Conservation (phyloP, 2,113 vertebrate species). For the cattle (Bos taurus) region DNA sequence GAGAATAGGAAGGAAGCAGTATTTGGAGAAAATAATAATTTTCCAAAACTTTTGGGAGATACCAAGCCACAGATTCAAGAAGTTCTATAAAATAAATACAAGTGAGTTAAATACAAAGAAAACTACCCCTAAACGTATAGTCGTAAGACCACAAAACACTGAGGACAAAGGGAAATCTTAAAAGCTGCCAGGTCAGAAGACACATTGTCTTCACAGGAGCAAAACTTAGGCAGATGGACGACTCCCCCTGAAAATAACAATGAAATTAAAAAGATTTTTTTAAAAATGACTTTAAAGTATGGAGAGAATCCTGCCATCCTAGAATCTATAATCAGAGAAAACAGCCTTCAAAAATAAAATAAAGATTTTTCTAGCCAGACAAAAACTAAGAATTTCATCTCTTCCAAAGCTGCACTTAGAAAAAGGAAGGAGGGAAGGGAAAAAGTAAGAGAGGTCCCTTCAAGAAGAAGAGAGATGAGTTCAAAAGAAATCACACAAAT, state of each 20-base stretch:
- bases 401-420: not conserved
- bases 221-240: not conserved
- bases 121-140: not conserved
- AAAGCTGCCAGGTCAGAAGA: not conserved
- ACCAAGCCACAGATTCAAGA: not conserved
- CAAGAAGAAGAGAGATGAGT: not conserved
- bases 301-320: not conserved
- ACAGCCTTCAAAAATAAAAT: not conserved
- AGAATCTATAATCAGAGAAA: not conserved
- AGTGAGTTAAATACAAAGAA: not conserved
- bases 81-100: not conserved
- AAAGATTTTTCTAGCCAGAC: not conserved
- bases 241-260: not conserved
- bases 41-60: not conserved
- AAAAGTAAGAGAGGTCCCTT: not conserved
- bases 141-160: not conserved
- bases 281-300: not conserved
- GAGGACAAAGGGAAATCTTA: not conserved
- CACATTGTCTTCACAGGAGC: not conserved
- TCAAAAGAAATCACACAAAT: not conserved
- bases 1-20: not conserved
- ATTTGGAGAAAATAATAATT: not conserved
- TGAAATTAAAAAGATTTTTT: not conserved
- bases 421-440: not conserved
- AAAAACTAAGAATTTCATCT: not conserved